Evolutionary conservation across 2,797 vertebrate species (phyloP), one percentile per base, ranked within the genome.

Genomic region (Peromyscus attwateri): DNA sequence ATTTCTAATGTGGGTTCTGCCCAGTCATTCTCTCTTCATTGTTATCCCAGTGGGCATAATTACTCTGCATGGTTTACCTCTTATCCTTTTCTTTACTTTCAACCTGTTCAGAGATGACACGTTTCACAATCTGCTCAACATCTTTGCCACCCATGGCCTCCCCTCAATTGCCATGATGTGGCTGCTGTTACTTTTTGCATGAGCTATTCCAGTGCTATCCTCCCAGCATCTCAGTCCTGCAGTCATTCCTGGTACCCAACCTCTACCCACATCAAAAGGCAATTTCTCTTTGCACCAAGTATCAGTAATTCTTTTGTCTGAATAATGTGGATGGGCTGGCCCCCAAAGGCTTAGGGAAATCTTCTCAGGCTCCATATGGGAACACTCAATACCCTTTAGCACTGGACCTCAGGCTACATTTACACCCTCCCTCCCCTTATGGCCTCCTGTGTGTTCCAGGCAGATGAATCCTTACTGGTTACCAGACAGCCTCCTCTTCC

Each of bases 91-190:
- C 70, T 70, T 60, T 91, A 82, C 87, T 82, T 89, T 83, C 84
- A 29, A 89, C 1, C 3, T 83, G 68, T 62, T 84, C 71, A 93
- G 21, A 37, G 43, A 95, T 90, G 87, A 87, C 85, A 88, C 43
- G 87, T 97, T 87, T 94, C 95, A 97, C 92, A 60, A 55, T 96
- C 66, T 64, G 79, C 60, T 81, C 52, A 3, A 37, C 0, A 14
- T 9, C 57, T 77, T 37, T 49, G 97, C 52, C 6, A 70, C 62
- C 23, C 76, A 40, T 25, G 76, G 57, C 37, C 52, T 95, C 14
- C 34, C 64, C 90, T 90, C 55, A n/a, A 2, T 31, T 7, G 3
- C 49, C 25, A 12, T 55, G 68, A 43, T 34, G 62, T 64, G 13
- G 34, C 13, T 37, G 73, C 13, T 4, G 16, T 79, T 89, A 89